Base-by-base conservation (phyloP, 2,113 vertebrate species). In the Etia nguti region DNA sequence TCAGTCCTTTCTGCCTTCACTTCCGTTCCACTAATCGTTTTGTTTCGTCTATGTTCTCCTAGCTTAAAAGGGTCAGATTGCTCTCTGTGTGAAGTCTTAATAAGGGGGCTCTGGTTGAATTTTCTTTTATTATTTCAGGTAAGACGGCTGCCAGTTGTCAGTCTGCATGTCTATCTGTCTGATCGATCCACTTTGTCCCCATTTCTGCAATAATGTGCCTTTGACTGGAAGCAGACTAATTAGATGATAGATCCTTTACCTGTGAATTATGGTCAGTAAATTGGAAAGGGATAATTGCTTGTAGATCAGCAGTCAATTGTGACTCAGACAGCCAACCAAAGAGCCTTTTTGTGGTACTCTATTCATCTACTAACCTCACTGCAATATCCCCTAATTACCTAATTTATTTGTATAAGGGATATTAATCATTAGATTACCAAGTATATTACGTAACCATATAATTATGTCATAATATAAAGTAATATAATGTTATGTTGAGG, bases 221-320 rank as follows among this genome's bases (percentile, higher is more conserved):
- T 89, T 92, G 85, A 89, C 80, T 88, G 82, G 84, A 91, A 84
- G 81, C 5, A 16, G 20, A 79, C 87, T 93, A 88, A 93, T 94
- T 91, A 92, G 85, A 86, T 87, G 77, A 89, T 85, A 77, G 91
- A 88, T 92, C 86, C 87, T 91, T 87, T 89, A 93, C 94, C 94
- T 92, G 82, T 83, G 84, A 93, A 92, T 94, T 90, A 92, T 93
- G 77, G 89, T 92, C 88, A 86, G 89, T 93, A 90, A 90, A 94
- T 93, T 92, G 92, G 82, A 92, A 91, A 92, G 86, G 48, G 85
- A 91, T 93, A 92, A 93, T 93, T 88, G 91, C 91, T 86, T 91
- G 70, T 82, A 88, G 83, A 90, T 87, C 87, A 88, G 79, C 81
- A 91, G 85, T 93, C 87, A 93, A 54, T 86, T 62, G 85, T 73